Conservation (phyloP, 2,797 vertebrate genomes). For the Echeneis naucrates region DNA sequence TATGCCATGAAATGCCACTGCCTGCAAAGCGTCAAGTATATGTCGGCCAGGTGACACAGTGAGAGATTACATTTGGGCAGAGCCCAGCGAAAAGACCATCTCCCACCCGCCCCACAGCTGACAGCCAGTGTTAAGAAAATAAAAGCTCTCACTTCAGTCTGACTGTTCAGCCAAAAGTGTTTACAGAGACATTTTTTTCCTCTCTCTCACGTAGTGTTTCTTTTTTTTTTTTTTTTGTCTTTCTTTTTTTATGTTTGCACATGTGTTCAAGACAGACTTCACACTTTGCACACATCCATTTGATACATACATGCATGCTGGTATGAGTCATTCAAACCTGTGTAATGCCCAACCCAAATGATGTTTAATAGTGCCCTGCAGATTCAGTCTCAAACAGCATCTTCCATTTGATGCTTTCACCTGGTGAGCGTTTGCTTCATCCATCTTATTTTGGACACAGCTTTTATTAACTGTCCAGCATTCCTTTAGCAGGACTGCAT, state of each 20-base stretch:
- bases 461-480: conserved; percentile 33
- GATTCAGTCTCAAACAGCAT: conserved; percentile 1
- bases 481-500: conserved; percentile 41
- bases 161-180: conserved; percentile 52
- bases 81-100: conserved; percentile 58
- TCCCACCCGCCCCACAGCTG: conserved; percentile 26
- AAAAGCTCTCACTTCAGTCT: conserved; percentile 43
- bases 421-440: conserved; percentile 10
- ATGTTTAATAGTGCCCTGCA: neutral
- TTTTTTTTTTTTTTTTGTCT: neutral
- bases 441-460: conserved; percentile 6
- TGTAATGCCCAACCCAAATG: neutral
- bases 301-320: rapidly evolving
- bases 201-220: neutral
- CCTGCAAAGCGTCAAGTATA: conserved; percentile 52
- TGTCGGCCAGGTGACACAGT: conserved; percentile 64
- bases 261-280: conserved; percentile 1
- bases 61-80: conserved; percentile 65
- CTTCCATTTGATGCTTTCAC: neutral
- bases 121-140: conserved; percentile 48
- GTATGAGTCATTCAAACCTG: neutral
- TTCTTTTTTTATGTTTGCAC: too few relatives aligned
- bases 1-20: conserved; percentile 71
- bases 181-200: conserved; percentile 34
- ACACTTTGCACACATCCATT: neutral